Percentiles rank a stretch among this genome's conserved stretches.
Evolutionary conservation across 2,888 invertebrate genomes (phyloP).

Genomic region (Quadriops clusia): DNA sequence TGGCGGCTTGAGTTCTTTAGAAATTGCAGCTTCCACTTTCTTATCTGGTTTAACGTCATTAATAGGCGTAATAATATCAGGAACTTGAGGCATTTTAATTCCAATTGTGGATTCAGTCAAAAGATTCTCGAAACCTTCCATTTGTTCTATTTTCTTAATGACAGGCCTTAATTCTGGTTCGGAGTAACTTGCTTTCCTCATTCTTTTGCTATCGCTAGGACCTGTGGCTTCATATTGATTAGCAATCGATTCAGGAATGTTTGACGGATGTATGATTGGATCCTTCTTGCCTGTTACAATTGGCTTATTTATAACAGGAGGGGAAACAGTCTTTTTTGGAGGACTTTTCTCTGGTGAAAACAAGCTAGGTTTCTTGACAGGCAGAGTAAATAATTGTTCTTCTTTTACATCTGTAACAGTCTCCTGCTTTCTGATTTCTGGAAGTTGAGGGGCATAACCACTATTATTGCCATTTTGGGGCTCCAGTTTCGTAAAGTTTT

Average conservation of each 20-base stretch:
- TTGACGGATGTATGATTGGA: constrained; percentile 15
- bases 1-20: constrained; percentile 37
- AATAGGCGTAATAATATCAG: constrained; percentile 28
- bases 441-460: too few species aligned
- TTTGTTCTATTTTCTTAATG: constrained; percentile 50
- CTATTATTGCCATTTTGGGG: constrained; percentile 11
- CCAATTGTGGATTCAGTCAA: constrained; percentile 41
- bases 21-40: constrained; percentile 13
- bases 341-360: constrained; percentile 56
- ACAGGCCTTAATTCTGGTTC: constrained; percentile 52
- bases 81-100: constrained; percentile 26
- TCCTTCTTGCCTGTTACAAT: constrained; percentile 23
- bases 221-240: constrained; percentile 17
- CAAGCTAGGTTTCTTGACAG: constrained; percentile 43
- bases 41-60: constrained; percentile 20
- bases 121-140: constrained; percentile 49
- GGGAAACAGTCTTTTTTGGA: constrained; percentile 25
- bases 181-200: constrained; percentile 37
- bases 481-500: constrained; percentile 9
- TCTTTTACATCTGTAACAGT: constrained; percentile 8
- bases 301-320: constrained; percentile 20
- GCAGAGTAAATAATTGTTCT: constrained; percentile 6
- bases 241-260: constrained; percentile 12
- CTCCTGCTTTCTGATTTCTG: too few species aligned
- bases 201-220: constrained; percentile 27